Evolutionary conservation across 2,888 invertebrate genomes (phyloP).

Genomic region (Oxycera nigricornis): DNA sequence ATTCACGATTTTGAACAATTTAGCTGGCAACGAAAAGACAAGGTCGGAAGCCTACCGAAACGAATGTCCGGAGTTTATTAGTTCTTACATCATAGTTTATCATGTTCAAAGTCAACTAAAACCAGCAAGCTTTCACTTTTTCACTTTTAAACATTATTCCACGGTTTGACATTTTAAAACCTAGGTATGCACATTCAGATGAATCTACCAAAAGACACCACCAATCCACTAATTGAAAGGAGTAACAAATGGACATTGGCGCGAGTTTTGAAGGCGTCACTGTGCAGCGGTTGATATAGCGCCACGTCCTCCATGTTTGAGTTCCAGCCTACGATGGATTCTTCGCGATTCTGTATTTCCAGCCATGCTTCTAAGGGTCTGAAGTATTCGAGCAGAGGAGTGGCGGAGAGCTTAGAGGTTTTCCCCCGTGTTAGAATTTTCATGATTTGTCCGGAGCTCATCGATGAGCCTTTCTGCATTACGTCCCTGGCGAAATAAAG

Average conservation of each 20-base stretch:
- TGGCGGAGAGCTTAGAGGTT: slow-evolving; percentile 76
- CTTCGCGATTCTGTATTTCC: slow-evolving; percentile 75
- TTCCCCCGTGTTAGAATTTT: slow-evolving; percentile 73
- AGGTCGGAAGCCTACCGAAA: too few relatives aligned
- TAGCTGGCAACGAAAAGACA: too few relatives aligned
- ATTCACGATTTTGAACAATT: too few relatives aligned
- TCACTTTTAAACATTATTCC: too few relatives aligned
- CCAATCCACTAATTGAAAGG: too few relatives aligned
- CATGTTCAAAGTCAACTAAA: too few relatives aligned
- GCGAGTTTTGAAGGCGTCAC: slow-evolving; percentile 3
- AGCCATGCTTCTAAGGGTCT: slow-evolving; percentile 81
- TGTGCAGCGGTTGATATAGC: slow-evolving; percentile 58
- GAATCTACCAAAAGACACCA: too few relatives aligned
- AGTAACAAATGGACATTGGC: neutral
- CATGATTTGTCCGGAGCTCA: slow-evolving; percentile 75
- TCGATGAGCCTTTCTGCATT: slow-evolving; percentile 73
- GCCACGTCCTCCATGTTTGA: slow-evolving; percentile 72
- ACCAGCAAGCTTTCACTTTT: too few relatives aligned
- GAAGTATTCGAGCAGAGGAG: slow-evolving; percentile 82
- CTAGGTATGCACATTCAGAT: too few relatives aligned
- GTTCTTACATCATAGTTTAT: too few relatives aligned
- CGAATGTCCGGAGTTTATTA: too few relatives aligned
- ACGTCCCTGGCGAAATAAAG: slow-evolving; percentile 66
- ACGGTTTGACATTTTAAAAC: too few relatives aligned
- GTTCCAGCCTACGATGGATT: slow-evolving; percentile 78